phyloP scores from a whole-genome alignment of 1,140 invertebrate genomes.

The Sitodiplosis mosellana region DNA sequence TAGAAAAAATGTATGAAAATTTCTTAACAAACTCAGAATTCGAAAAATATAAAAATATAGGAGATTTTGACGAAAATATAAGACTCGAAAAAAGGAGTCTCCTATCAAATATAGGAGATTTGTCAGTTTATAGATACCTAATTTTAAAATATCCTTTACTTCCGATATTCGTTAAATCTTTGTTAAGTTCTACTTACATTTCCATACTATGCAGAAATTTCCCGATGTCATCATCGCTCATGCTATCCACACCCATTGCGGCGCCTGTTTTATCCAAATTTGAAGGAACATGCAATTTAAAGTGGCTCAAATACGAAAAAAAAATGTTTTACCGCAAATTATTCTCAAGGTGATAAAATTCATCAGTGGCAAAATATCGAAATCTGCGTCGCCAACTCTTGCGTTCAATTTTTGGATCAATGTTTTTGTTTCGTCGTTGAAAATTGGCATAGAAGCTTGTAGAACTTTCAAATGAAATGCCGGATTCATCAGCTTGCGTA shows the following conservation, averaged over 20 bases:
- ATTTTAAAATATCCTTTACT: too few relatives aligned
- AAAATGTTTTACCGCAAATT: not conserved
- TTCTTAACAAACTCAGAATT: too few relatives aligned
- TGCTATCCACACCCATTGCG: not conserved
- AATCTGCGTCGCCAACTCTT: not conserved
- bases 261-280: not conserved
- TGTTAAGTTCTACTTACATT: not conserved
- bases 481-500: slow-evolving; percentile 1
- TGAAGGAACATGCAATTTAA: too few relatives aligned
- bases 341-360: not conserved
- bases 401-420: not conserved
- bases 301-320: too few relatives aligned
- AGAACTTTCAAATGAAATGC: slow-evolving; percentile 1
- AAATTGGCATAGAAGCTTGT: slow-evolving; percentile 2
- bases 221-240: not conserved
- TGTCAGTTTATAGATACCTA: too few relatives aligned
- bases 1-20: too few relatives aligned
- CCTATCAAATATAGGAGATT: too few relatives aligned
- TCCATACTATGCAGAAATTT: not conserved
- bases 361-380: not conserved
- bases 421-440: not conserved
- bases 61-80: too few relatives aligned
- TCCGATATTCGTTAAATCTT: too few relatives aligned
- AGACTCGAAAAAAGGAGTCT: too few relatives aligned
- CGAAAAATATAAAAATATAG: too few relatives aligned